Evolutionary conservation across 2,797 vertebrate genomes (phyloP), one percentile per base, ranked within the genome.

Genomic region (Pogonophryne albipinna): DNA sequence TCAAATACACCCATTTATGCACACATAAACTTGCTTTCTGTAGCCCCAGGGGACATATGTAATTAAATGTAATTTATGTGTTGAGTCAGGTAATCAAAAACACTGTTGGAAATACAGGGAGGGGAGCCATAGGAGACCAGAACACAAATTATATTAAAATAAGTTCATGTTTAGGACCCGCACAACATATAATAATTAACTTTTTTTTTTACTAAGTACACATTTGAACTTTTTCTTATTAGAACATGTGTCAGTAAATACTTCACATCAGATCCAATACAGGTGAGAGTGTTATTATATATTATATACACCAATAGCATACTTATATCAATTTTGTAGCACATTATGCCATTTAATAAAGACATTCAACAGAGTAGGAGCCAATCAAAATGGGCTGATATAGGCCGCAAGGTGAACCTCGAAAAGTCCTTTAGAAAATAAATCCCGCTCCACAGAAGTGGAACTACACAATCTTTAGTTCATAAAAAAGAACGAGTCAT

Each of bases 241-340:
- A 3, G 31, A 16, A 56, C 20, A 20, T 19, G 15, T 6, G 17
- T 9, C 12, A 44, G 7, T 10, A 66, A 46, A 46, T 19, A 64
- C 19, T 57, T 27, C 16, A 57, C 19, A 27, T 27, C 27, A 27
- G 27, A 27, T 5, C 4, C 27, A 27, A 27, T 27, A 5, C 27
- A 27, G 5, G 47, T 59, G 11, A 38, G 41, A 59, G 46, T 27
- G 20, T 10, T 31, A 47, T 34, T 41, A 80, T 75, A 19, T 72
- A 63, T 87, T 64, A 76, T 81, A 78, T 53, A 84, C 15, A 34
- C 60, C 50, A 45, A 71, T 71, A 61, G 62, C 73, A 61, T 3
- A 4, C 62, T 78, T 58, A 60, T 59, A 66, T 56, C 57, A 78
- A 50, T 81, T 86, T 71, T 52, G 44, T 71, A 56, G 44, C 69